Conservation (phyloP, 2,113 vertebrate species). For the Brachypteracias leptosomus region DNA sequence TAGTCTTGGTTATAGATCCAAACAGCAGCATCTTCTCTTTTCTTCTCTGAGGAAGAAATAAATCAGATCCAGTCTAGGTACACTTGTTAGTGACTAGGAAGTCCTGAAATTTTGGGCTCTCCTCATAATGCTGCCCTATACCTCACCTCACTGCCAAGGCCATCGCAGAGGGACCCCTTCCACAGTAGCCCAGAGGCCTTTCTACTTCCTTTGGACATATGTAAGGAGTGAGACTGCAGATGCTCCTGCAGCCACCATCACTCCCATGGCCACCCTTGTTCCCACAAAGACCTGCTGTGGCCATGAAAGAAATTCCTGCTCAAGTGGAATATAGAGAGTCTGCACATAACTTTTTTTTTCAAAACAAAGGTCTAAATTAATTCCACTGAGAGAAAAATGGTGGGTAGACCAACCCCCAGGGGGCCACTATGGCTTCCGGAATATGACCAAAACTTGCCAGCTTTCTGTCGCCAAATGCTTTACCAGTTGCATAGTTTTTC, state of each 20-base stretch:
- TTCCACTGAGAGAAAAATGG: background rate
- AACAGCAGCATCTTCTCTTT: background rate
- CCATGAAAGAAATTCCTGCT: background rate
- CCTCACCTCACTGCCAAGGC: rapidly evolving
- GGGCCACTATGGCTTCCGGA: background rate
- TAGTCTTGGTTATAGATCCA: background rate
- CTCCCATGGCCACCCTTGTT: rapidly evolving
- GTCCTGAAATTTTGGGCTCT: background rate
- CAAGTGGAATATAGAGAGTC: background rate
- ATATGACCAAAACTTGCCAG: background rate
- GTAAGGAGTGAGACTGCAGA: background rate
- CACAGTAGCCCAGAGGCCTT: background rate
- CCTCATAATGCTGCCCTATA: rapidly evolving
- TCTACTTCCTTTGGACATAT: rapidly evolving
- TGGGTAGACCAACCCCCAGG: rapidly evolving
- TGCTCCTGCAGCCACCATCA: rapidly evolving
- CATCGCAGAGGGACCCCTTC: background rate
- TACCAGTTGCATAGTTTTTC: background rate
- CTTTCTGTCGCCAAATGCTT: background rate
- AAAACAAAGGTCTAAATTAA: background rate
- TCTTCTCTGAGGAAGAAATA: background rate
- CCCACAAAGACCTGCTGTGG: background rate
- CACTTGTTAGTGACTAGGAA: background rate
- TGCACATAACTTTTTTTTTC: background rate
- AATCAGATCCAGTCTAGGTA: background rate